phyloP scores from a whole-genome alignment of 2,888 invertebrate species.

The Pheosia tremula region DNA sequence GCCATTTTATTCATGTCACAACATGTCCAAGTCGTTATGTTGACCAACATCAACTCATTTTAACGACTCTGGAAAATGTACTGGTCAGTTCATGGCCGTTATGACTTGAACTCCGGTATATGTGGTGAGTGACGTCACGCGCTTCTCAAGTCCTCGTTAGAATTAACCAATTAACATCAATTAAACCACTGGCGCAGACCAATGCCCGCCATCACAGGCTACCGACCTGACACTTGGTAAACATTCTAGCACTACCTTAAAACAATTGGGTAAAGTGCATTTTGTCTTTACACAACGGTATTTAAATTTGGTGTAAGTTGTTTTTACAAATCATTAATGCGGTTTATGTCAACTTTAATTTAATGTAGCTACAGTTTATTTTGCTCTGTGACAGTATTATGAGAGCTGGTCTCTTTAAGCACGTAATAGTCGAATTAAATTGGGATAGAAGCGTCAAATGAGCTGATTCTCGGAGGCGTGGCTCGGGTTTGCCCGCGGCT shows the following conservation, averaged over 20 bases:
- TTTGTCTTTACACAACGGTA: not conserved
- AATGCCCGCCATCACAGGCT: slow-evolving; percentile 36
- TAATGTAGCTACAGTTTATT: slow-evolving; percentile 3
- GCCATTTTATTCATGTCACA: not conserved
- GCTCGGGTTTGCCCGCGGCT: slow-evolving; percentile 18
- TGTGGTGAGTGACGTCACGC: slow-evolving; percentile 28
- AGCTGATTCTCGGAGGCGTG: slow-evolving; percentile 54
- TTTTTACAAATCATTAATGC: not conserved
- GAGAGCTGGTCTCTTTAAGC: slow-evolving; percentile 33
- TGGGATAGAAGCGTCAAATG: slow-evolving; percentile 61
- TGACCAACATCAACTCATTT: slow-evolving; percentile 1
- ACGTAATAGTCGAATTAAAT: slow-evolving; percentile 65
- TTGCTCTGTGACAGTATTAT: slow-evolving; percentile 7
- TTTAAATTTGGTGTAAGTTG: not conserved
- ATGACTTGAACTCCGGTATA: slow-evolving; percentile 8
- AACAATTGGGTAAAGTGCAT: slow-evolving; percentile 1
- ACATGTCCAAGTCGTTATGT: slow-evolving; percentile 1
- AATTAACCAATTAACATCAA: slow-evolving; percentile 76
- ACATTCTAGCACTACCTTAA: not conserved
- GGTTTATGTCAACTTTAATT: slow-evolving; percentile 5
- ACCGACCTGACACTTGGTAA: slow-evolving; percentile 32
- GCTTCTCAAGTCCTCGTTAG: slow-evolving; percentile 53
- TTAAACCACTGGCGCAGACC: slow-evolving; percentile 40
- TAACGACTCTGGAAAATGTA: slow-evolving; percentile 1
- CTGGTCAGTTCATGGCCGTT: not conserved